phyloP scores from a whole-genome alignment of 2,113 vertebrate genomes.

The Callipepla squamata region DNA sequence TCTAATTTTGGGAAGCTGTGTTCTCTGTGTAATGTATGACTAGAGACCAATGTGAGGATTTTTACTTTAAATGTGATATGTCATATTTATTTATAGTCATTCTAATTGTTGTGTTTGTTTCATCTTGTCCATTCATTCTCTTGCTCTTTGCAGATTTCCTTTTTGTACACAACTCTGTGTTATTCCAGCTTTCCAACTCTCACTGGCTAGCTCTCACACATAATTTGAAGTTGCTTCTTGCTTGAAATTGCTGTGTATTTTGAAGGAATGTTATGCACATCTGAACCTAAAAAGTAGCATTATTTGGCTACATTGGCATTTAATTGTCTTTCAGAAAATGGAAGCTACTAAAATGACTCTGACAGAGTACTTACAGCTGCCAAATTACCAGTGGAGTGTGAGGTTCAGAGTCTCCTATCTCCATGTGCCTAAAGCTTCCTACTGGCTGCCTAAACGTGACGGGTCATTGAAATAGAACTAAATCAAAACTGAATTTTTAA shows the following conservation, averaged over 20 bases:
- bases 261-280: not conserved
- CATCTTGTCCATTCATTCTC: not conserved
- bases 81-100: not conserved
- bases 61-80: not conserved
- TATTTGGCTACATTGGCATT: not conserved
- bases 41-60: not conserved
- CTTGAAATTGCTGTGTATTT: not conserved
- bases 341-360: not conserved
- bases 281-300: not conserved
- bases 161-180: not conserved
- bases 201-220: not conserved
- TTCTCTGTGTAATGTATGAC: not conserved
- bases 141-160: not conserved
- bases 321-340: constrained; percentile 1
- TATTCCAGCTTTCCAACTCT: not conserved
- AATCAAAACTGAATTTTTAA: not conserved
- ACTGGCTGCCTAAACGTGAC: rapidly evolving
- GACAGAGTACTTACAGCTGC: not conserved
- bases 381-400: not conserved
- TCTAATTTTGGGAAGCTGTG: not conserved
- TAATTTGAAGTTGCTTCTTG: not conserved
- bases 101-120: not conserved
- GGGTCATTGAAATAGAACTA: not conserved
- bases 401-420: not conserved
- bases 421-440: rapidly evolving